Base-by-base conservation (phyloP, 1,140 invertebrate genomes). In the Drosophila pruinosa region DNA sequence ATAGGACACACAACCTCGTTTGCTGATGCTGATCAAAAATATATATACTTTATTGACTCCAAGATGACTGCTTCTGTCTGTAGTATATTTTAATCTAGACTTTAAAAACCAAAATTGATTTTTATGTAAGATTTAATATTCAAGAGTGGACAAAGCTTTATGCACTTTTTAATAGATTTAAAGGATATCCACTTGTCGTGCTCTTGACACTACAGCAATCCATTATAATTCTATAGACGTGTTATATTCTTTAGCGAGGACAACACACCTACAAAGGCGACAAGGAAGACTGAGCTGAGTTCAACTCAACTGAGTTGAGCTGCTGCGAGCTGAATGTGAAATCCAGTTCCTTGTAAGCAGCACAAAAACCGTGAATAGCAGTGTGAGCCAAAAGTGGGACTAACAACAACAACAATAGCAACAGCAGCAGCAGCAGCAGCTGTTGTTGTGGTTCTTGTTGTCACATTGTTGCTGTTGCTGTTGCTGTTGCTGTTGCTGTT, bases 211-310 rank as follows among this genome's bases (percentile, higher is more conserved):
- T 4, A 17, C 15, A 6, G 8, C 15, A 8, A 19, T 19, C 15
- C 8, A 17, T 41, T 41, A 41, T 41, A 41, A 19, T 24, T 4
- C 39, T 24, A 24, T 2, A 47, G 10, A 24, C 12, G 6, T n/a
- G n/a, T n/a, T 41, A 52, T 52, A 24, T 39, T 17, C 26, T 38
- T 70, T 41, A 22, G 38, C 24, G 53, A 19, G 10, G 8, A 58
- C 62, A 72, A 68, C 74, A 74, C 78, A 74, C 69, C 78, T 68
- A 61, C 72, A 36, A 75, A 69, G 72, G 67, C 80, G 81, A 85
- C 80, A 82, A 82, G 65, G 72, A 79, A 78, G 58, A 71, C 48
- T 53, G 61, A 62, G 64, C 54, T 78, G 56, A 22, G 26, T 56
- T 59, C 10, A 62, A 62, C 58, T 8, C 24, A 43, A 41, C 48